Evolutionary conservation across 1,140 invertebrate species (phyloP).

Genomic region (Danaus plexippus): DNA sequence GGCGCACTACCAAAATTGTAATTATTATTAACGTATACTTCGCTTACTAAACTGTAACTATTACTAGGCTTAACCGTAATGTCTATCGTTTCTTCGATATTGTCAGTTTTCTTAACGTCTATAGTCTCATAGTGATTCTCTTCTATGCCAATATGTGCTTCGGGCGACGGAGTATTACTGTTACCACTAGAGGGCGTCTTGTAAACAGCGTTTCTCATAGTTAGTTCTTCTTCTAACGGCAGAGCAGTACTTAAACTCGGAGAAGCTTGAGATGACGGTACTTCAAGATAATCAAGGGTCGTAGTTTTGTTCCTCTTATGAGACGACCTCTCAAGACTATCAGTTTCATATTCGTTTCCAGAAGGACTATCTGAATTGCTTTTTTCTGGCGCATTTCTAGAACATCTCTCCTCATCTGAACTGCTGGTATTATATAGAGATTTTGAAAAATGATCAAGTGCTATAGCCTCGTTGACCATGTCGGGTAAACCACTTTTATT

Average conservation of each 20-base stretch:
- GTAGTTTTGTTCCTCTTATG: conserved; percentile 72
- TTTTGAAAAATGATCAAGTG: conserved; percentile 62
- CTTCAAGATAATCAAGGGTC: conserved; percentile 75
- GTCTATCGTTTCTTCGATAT: conserved; percentile 12
- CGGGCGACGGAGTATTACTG: conserved; percentile 73
- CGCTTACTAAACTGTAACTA: conserved; percentile 80
- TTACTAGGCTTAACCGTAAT: conserved; percentile 27
- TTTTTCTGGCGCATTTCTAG: conserved; percentile 26
- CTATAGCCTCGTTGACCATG: conserved; percentile 76
- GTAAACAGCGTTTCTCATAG: conserved; percentile 81
- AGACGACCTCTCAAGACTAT: conserved; percentile 81
- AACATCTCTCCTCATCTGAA: conserved; percentile 50
- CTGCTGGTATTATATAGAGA: conserved; percentile 49
- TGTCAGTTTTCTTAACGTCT: conserved; percentile 40
- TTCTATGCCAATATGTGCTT: conserved; percentile 64
- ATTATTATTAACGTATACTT: conserved; percentile 85
- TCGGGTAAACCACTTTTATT: conserved; percentile 72
- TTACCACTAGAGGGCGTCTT: conserved; percentile 72
- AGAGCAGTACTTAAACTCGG: conserved; percentile 78
- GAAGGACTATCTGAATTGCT: conserved; percentile 40
- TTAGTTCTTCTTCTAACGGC: conserved; percentile 83
- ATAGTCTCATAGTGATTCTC: conserved; percentile 68
- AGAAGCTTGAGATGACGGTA: conserved; percentile 78
- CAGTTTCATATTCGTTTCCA: conserved; percentile 80
- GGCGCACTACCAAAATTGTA: conserved; percentile 77